Evolutionary conservation across 2,888 invertebrate species (phyloP).

Genomic region (Nemotelus pantherinus): DNA sequence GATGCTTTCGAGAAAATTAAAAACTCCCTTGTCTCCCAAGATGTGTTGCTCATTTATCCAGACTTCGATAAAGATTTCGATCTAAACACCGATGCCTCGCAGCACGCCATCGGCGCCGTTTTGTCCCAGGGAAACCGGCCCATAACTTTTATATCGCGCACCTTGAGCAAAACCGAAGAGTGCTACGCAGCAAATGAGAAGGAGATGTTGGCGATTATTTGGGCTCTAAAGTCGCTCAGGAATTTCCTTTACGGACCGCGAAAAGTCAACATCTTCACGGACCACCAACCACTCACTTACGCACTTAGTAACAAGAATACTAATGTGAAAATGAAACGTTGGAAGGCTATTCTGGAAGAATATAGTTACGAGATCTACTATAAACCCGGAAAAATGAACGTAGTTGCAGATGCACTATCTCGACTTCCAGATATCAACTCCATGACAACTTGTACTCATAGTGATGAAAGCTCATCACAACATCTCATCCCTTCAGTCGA

Average conservation of each 20-base stretch:
- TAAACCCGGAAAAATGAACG: background rate
- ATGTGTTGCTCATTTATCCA: background rate
- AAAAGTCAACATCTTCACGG: background rate
- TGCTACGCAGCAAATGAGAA: background rate
- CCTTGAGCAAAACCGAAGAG: slow-evolving; percentile 14
- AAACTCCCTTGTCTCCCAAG: slow-evolving; percentile 14
- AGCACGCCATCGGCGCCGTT: slow-evolving; percentile 17
- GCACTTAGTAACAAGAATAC: slow-evolving; percentile 16
- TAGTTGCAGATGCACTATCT: slow-evolving; percentile 13
- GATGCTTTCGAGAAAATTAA: slow-evolving; percentile 21
- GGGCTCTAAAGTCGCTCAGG: slow-evolving; percentile 8
- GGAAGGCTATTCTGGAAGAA: slow-evolving; percentile 21
- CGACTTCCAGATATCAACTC: background rate
- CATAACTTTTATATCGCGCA: slow-evolving; percentile 17
- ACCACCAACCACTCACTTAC: slow-evolving; percentile 11
- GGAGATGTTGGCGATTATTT: slow-evolving; percentile 1
- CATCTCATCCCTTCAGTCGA: slow-evolving; percentile 2
- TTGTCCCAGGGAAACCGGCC: slow-evolving; percentile 8
- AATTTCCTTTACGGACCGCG: slow-evolving; percentile 14
- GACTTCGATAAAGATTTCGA: background rate
- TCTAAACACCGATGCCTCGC: background rate
- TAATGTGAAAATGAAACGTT: background rate
- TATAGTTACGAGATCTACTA: slow-evolving; percentile 3
- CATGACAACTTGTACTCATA: background rate
- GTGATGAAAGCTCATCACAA: background rate